phyloP scores from a whole-genome alignment of 2,888 invertebrate species.

The Dione juno region DNA sequence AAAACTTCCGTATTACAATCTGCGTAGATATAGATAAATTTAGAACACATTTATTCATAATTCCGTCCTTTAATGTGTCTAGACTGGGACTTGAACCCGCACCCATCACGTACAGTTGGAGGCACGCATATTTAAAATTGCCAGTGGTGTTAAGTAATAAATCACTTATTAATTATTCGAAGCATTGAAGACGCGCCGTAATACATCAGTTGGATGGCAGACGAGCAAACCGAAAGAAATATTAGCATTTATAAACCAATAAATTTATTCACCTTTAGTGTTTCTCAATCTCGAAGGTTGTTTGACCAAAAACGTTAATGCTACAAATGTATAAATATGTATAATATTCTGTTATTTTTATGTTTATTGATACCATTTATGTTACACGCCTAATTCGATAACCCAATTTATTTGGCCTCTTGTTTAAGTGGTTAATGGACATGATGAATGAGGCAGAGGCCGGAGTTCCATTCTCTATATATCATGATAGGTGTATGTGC shows the following conservation, averaged over 20 bases:
- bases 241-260: constrained; percentile 13
- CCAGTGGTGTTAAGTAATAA: too few relatives aligned
- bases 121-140: too few relatives aligned
- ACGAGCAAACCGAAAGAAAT: constrained; percentile 16
- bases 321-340: constrained; percentile 2
- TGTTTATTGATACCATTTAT: constrained; percentile 8
- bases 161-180: not conserved
- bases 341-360: constrained; percentile 9
- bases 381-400: not conserved
- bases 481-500: too few relatives aligned
- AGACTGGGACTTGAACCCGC: too few relatives aligned
- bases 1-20: too few relatives aligned
- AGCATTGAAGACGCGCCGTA: not conserved
- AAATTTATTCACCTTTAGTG: not conserved
- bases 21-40: too few relatives aligned
- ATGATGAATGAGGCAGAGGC: not conserved
- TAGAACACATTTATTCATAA: too few relatives aligned
- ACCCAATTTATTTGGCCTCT: constrained; percentile 9
- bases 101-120: too few relatives aligned
- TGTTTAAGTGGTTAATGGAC: not conserved
- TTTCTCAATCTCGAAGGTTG: not conserved
- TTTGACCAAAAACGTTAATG: constrained; percentile 6
- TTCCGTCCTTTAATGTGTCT: too few relatives aligned
- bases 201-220: not conserved
- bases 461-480: too few relatives aligned